Evolutionary conservation across 2,797 vertebrate genomes (phyloP).

Genomic region (Cuniculus paca): DNA sequence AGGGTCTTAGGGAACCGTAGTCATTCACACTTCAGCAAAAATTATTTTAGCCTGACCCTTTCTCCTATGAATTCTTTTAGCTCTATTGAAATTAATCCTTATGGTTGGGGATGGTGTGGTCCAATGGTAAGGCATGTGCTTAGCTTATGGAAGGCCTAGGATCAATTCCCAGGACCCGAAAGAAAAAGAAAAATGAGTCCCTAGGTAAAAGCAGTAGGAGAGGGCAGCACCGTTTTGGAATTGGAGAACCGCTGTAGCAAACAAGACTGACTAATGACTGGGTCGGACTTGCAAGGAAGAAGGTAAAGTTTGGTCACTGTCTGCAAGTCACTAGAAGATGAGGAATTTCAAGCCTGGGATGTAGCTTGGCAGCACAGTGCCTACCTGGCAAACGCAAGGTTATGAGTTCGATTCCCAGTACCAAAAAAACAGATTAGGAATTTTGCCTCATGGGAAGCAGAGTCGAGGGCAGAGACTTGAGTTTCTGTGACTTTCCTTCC

Average conservation of each 20-base stretch:
- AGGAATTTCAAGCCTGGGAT: neutral
- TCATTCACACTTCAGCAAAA: constrained; percentile 26
- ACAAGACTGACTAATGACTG: neutral
- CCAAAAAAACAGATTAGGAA: neutral
- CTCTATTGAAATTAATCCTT: neutral
- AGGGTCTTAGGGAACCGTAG: neutral
- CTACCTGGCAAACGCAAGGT: too few relatives aligned
- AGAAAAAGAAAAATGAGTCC: neutral
- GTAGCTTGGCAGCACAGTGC: too few relatives aligned
- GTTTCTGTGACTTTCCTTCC: neutral
- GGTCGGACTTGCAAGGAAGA: neutral
- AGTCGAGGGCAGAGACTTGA: neutral
- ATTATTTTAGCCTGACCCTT: constrained; percentile 10
- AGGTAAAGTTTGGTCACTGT: neutral
- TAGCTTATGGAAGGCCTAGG: neutral
- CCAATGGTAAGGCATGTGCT: neutral
- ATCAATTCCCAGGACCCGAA: neutral
- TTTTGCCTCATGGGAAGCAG: neutral
- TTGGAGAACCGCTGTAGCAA: neutral
- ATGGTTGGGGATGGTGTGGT: neutral
- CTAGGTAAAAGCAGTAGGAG: neutral
- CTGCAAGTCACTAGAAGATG: neutral
- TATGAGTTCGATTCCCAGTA: too few relatives aligned
- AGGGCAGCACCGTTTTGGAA: neutral
- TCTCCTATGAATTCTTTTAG: constrained; percentile 20